These are phyloP conservation scores for Palythoa grandiflora DNA, from an alignment of 92 coral and sea anemone genomes.

Conservation along the genomic window DNA sequence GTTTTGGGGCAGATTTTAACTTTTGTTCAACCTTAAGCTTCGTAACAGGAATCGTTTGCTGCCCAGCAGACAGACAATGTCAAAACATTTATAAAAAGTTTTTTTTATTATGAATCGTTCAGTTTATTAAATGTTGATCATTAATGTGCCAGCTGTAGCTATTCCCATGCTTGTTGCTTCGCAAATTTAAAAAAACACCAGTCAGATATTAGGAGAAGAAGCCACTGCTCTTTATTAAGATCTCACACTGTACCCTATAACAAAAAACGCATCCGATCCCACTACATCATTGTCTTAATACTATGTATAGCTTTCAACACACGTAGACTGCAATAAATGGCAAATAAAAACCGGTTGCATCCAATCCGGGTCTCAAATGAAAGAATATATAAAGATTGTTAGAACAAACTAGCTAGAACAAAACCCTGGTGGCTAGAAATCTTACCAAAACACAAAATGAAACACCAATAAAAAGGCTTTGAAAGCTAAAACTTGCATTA, in stretches of 20 bases:
- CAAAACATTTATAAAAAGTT: not conserved
- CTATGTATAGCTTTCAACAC: no score
- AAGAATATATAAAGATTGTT: no score
- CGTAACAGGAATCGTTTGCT: not conserved
- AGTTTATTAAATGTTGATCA: not conserved
- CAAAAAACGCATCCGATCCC: no score
- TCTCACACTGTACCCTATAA: not conserved
- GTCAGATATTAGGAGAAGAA: not conserved
- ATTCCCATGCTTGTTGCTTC: conserved; percentile 14
- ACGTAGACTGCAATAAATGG: no score
- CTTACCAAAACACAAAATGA: no score
- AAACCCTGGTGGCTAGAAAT: no score
- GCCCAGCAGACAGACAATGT: not conserved
- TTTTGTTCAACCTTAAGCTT: not conserved
- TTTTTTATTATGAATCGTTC: not conserved
- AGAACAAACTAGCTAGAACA: no score
- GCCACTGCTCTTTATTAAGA: not conserved
- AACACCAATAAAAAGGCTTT: no score
- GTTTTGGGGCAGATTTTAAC: not conserved
- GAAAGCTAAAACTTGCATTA: no score
- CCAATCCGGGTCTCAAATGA: no score
- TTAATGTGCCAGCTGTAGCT: conserved; percentile 8
- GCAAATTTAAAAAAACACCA: not conserved
- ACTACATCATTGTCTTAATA: no score
- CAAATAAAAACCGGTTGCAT: no score